Percentiles rank a stretch among this genome's conserved stretches.
Conservation (phyloP, 2,888 invertebrate species). For the Tenthredo amoena region DNA sequence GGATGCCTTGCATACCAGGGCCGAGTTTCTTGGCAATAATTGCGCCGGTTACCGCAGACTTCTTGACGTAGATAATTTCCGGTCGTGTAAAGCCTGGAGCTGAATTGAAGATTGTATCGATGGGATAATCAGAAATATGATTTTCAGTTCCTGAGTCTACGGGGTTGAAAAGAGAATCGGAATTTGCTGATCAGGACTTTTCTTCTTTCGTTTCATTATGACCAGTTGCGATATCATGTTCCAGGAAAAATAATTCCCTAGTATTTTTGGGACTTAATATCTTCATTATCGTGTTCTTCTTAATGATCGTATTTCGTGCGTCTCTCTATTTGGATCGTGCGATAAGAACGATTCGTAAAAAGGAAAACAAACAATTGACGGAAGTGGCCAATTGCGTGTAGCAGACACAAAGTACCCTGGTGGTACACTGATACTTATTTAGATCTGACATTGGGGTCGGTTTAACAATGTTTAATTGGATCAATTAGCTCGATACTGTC, state of each 20-base stretch:
- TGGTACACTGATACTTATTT: constrained; percentile 42
- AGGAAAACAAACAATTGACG: constrained; percentile 48
- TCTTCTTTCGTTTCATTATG: not conserved
- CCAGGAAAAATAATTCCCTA: not conserved
- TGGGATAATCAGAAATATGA: not conserved
- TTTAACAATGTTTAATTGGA: constrained; percentile 50
- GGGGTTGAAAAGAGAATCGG: not conserved
- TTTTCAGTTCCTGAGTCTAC: not conserved
- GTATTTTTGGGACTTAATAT: not conserved
- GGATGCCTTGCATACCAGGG: constrained; percentile 30
- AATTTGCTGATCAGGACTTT: not conserved
- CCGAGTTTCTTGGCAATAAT: constrained; percentile 24
- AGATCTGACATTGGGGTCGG: constrained; percentile 49
- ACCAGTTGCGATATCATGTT: not conserved
- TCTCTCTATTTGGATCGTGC: not conserved
- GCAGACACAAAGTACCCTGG: constrained; percentile 17
- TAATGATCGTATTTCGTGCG: not conserved
- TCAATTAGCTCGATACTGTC: constrained; percentile 39
- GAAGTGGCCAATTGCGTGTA: constrained; percentile 39
- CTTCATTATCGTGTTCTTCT: not conserved
- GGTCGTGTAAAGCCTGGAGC: not conserved
- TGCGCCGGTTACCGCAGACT: constrained; percentile 6
- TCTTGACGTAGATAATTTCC: constrained; percentile 36
- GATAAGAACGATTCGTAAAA: constrained; percentile 29
- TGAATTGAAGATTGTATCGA: constrained; percentile 3